Percentiles rank a stretch among this genome's conserved stretches.
Evolutionary conservation across 35 echinoderm and acorn worm species (phyloP).

Genomic region (Heliocidaris erythrogramma): DNA sequence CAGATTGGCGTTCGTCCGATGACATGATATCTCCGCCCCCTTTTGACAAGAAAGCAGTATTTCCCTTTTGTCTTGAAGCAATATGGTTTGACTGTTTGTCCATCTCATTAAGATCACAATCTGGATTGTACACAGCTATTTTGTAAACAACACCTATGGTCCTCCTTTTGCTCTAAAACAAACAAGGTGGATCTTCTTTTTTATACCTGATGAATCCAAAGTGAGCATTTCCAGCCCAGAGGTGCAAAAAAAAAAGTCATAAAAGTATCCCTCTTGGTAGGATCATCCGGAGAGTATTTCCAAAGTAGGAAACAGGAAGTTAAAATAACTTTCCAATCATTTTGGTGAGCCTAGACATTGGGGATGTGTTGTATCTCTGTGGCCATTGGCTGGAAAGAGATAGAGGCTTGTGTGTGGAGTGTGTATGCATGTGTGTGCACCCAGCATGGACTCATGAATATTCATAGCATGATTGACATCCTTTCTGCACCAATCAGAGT

Average conservation of each 20-base stretch:
- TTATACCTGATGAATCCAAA: background rate
- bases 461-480: background rate
- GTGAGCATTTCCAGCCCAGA: background rate
- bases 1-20: background rate
- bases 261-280: background rate
- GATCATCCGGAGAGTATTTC: background rate
- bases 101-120: conserved; percentile 28
- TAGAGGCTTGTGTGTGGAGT: background rate
- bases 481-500: background rate
- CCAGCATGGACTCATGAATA: background rate
- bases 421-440: background rate
- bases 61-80: conserved; percentile 14
- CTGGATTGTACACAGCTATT: background rate
- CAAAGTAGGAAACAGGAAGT: background rate
- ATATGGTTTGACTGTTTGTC: conserved; percentile 10
- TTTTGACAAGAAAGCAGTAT: background rate
- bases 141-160: conserved; percentile 18
- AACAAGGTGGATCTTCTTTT: conserved; percentile 8
- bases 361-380: background rate
- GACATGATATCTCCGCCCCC: background rate
- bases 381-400: background rate
- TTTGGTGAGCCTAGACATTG: background rate
- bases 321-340: background rate
- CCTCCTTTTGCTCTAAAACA: background rate
- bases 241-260: background rate